These are phyloP conservation scores for Amphiura filiformis DNA, from an alignment of 35 echinoderm and acorn worm species.

Conservation along the genomic window DNA sequence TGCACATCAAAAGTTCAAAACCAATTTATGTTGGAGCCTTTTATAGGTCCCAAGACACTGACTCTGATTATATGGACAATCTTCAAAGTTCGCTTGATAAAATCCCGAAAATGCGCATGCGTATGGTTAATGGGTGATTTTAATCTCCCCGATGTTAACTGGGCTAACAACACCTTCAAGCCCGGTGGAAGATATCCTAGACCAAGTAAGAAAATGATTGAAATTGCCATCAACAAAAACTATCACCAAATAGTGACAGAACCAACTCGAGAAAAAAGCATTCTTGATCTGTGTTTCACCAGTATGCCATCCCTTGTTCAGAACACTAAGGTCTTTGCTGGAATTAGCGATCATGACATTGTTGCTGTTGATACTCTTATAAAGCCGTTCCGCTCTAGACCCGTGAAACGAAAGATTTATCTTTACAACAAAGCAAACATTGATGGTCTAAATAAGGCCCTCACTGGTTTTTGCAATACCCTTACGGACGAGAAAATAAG, in stretches of 20 bases:
- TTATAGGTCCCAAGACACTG: conserved; percentile 19
- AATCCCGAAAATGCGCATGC: conserved; percentile 41
- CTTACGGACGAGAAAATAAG: conserved; percentile 7
- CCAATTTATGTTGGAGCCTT: conserved; percentile 37
- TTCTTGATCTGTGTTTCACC: conserved; percentile 33
- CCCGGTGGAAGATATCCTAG: conserved; percentile 52
- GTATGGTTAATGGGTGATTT: conserved; percentile 76
- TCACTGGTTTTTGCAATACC: background rate
- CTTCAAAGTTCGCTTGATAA: conserved; percentile 40
- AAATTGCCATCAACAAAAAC: conserved; percentile 13
- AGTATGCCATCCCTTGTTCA: conserved; percentile 15
- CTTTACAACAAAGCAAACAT: conserved; percentile 20
- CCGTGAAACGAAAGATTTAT: background rate
- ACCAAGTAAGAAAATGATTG: conserved; percentile 65
- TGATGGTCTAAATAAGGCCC: background rate
- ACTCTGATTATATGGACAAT: conserved; percentile 52
- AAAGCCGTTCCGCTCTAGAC: background rate
- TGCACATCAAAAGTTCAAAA: conserved; percentile 36
- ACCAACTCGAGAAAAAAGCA: conserved; percentile 25
- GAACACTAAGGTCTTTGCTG: background rate
- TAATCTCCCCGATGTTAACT: conserved; percentile 68
- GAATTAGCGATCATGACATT: conserved; percentile 31
- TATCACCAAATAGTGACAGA: background rate
- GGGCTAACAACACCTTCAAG: conserved; percentile 46
- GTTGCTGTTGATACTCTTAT: conserved; percentile 9